Base-by-base conservation (phyloP, 2,888 invertebrate species). In the Rugalucina vietnamica region DNA sequence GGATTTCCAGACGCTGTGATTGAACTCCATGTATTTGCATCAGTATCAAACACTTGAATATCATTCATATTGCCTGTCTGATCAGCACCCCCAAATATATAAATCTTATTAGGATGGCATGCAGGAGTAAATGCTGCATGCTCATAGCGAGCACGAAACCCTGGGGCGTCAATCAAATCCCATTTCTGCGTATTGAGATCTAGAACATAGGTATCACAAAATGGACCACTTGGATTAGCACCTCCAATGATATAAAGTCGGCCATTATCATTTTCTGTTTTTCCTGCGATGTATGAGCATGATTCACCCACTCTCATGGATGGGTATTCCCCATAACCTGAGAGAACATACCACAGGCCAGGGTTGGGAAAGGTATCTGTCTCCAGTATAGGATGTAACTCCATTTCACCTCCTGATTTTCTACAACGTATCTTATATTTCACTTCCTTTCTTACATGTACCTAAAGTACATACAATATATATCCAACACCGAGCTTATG, bases 241-340 rank as follows among this genome's bases (percentile, higher is more conserved):
- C 95, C 95, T 18, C 95, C 95, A 18, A 95, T 93, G n/a, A 95
- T 85, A 79, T 93, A 93, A 1, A 95, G 88, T 71, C 92, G 91
- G 5, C 93, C 93, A 82, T 90, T 92, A 74, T 92, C 92, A 21
- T 81, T 86, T 10, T 88, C 86, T 34, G 87, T 81, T 72, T 87
- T 79, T 18, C 91, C 91, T 21, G 91, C 91, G 10, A 93, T 79
- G 81, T 90, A 93, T 0, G 92, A 90, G 77, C 92, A 92, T 0
- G 94, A 93, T 88, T 94, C 94, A 0, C 95, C 95, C 0, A 95
- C 95, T 37, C 95, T 85, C 89, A 94, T 91, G 36, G 92, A 91
- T 0, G 95, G 95, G 73, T 89, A 90, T 36, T 94, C 94, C 0
- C 94, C 94, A n/a, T 90, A 36, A 1, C 93, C 91, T 0, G 94